Conservation (phyloP, 1,140 invertebrate species). For the Calosoma granatense region DNA sequence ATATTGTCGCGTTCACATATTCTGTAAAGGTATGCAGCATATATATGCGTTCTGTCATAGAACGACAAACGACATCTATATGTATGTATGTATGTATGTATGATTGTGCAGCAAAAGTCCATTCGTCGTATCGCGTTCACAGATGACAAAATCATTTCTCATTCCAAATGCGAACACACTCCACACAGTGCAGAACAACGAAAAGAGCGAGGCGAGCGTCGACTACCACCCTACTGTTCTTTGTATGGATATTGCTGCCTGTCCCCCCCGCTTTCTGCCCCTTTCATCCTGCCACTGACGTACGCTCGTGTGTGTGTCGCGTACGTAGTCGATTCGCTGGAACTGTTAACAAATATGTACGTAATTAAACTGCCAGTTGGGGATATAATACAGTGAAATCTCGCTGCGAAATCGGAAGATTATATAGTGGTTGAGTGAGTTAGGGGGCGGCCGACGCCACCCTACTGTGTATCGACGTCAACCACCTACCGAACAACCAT, state of each 20-base stretch:
- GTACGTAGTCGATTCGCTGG: background rate
- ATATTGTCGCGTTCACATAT: no score
- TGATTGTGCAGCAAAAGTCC: no score
- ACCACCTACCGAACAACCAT: no score
- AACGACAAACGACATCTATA: no score
- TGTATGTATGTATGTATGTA: no score
- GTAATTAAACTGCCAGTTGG: conserved; percentile 8
- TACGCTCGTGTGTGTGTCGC: background rate
- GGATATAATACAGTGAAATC: conserved; percentile 8
- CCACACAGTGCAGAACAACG: background rate
- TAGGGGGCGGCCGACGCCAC: background rate
- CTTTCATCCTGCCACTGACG: background rate
- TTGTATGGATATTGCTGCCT: background rate
- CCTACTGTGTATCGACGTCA: no score
- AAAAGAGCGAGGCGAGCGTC: no score
- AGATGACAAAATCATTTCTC: background rate
- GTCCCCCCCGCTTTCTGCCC: no score
- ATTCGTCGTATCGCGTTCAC: no score
- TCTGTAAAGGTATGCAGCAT: no score
- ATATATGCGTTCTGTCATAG: no score
- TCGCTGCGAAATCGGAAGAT: conserved; percentile 6
- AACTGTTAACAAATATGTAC: conserved; percentile 9
- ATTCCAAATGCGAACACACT: background rate
- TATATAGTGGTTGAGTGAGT: conserved; percentile 6
- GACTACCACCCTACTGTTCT: background rate